phyloP scores from a whole-genome alignment of 2,888 invertebrate genomes.

The Caradrina clavipalpis region DNA sequence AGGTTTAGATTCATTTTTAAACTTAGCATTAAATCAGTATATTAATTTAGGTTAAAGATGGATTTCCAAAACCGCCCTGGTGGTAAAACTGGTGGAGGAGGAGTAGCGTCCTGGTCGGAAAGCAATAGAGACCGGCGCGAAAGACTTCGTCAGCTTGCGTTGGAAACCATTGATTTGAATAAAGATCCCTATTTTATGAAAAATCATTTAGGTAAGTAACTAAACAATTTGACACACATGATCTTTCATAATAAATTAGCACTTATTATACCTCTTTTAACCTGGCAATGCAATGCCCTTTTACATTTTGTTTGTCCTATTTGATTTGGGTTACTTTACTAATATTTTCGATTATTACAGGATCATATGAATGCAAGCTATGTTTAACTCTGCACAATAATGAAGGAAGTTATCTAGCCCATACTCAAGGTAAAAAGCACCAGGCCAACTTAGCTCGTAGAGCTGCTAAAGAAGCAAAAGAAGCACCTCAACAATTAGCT shows the following conservation, averaged over 20 bases:
- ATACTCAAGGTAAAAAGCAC: slow-evolving; percentile 99
- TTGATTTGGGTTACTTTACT: neutral
- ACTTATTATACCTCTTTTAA: neutral
- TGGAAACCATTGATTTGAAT: slow-evolving; percentile 99
- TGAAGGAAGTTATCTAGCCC: slow-evolving; percentile 99
- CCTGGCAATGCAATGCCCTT: neutral
- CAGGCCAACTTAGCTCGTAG: slow-evolving; percentile 99
- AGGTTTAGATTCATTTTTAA: no score
- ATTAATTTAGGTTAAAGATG: slow-evolving; percentile 90
- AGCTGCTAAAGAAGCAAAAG: slow-evolving; percentile 99
- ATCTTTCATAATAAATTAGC: neutral
- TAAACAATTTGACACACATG: neutral
- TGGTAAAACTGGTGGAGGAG: slow-evolving; percentile 99
- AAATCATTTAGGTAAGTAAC: slow-evolving; percentile 96
- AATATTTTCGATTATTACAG: slow-evolving; percentile 76
- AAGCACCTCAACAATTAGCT: slow-evolving; percentile 97
- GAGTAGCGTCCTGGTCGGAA: slow-evolving; percentile 99
- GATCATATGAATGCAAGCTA: slow-evolving; percentile 99
- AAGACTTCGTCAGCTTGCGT: slow-evolving; percentile 97
- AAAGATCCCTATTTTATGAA: slow-evolving; percentile 99
- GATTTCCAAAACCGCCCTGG: slow-evolving; percentile 99
- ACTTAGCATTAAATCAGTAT: neutral
- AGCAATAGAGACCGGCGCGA: slow-evolving; percentile 99
- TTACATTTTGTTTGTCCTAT: neutral
- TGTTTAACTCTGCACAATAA: slow-evolving; percentile 99